phyloP scores from a whole-genome alignment of 2,113 vertebrate species.

The Spea bombifrons region DNA sequence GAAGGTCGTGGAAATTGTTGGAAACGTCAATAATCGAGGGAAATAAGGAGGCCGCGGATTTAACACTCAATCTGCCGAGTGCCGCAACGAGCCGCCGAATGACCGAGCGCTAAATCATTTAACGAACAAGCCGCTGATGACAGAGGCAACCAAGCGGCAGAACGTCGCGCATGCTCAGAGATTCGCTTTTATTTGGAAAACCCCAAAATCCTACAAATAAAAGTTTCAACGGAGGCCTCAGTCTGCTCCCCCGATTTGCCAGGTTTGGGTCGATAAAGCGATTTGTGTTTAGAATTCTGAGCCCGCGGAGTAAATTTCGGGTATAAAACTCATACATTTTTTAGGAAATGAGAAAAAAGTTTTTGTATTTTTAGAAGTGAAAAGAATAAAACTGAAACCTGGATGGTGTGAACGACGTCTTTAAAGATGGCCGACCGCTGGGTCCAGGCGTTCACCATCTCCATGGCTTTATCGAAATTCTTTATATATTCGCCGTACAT shows the following conservation, averaged over 20 bases:
- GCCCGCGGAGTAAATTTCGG: too few relatives aligned
- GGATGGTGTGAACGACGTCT: conserved; percentile 83
- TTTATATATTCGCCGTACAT: conserved; percentile 98
- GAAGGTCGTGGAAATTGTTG: neutral
- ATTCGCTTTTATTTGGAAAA: too few relatives aligned
- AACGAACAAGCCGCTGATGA: neutral
- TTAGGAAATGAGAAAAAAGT: too few relatives aligned
- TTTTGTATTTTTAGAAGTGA: neutral
- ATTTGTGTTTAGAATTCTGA: too few relatives aligned
- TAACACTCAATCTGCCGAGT: neutral
- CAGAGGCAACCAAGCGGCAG: neutral
- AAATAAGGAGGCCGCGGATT: neutral
- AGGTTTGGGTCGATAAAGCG: too few relatives aligned
- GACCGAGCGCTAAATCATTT: neutral
- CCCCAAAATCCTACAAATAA: too few relatives aligned
- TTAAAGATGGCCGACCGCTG: conserved; percentile 86
- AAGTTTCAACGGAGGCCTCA: too few relatives aligned
- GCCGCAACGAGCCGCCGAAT: neutral
- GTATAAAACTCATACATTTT: too few relatives aligned
- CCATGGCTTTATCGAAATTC: conserved; percentile 93
- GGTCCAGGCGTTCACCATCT: conserved; percentile 86
- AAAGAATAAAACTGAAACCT: conserved; percentile 64
- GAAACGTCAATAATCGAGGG: neutral
- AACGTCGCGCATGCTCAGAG: neutral
- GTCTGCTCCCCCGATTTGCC: too few relatives aligned